Conservation (phyloP, 2,797 vertebrate species). For the Meda fulgida region DNA sequence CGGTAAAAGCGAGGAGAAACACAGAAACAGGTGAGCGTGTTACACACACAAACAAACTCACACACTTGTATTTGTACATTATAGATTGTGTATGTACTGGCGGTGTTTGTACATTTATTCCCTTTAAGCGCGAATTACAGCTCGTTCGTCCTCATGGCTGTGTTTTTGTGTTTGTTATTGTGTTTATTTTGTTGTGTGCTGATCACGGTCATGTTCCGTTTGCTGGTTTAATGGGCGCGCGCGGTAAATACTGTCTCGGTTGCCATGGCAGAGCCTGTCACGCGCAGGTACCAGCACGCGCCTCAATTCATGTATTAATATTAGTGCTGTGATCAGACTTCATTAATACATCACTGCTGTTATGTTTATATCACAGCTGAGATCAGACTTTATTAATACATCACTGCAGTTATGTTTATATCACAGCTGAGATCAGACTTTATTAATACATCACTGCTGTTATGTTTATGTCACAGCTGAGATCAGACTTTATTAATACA, state of each 20-base stretch:
- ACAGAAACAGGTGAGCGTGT: constrained; percentile 46
- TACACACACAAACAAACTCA: neutral
- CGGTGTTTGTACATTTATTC: neutral
- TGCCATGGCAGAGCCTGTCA: constrained; percentile 53
- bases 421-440: too few relatives aligned
- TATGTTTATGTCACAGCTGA: too few relatives aligned
- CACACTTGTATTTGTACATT: neutral
- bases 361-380: neutral
- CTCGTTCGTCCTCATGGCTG: neutral
- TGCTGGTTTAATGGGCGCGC: constrained; percentile 10
- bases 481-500: too few relatives aligned
- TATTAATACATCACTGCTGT: too few relatives aligned
- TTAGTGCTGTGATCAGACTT: too few relatives aligned
- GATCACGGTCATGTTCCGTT: neutral
- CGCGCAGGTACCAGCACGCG: neutral
- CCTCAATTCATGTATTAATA: neutral
- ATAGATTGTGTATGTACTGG: neutral
- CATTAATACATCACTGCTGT: neutral
- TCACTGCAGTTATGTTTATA: too few relatives aligned
- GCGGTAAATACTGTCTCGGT: constrained; percentile 45
- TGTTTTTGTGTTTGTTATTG: neutral
- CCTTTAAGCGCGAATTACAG: too few relatives aligned
- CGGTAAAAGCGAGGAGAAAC: constrained; percentile 36
- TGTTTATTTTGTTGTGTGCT: neutral
- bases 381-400: neutral